These are phyloP conservation scores for Phortica variegata DNA, from an alignment of 1,140 invertebrate species.

Conservation along the genomic window DNA sequence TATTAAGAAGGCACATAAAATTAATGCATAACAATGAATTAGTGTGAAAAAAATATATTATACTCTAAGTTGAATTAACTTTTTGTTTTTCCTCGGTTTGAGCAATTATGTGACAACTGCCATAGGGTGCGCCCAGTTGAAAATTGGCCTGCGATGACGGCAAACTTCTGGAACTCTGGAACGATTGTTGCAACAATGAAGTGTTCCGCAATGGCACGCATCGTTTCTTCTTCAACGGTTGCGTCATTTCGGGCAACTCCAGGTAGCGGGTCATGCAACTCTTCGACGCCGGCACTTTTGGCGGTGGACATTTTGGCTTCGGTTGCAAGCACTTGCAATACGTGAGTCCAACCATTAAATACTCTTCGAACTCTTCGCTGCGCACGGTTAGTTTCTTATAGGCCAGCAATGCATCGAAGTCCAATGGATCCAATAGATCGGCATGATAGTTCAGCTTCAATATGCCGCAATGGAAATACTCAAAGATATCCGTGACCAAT, in stretches of 20 bases:
- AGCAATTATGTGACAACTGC: too few relatives aligned
- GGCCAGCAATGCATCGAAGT: conserved; percentile 19
- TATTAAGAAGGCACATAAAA: too few relatives aligned
- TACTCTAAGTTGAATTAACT: too few relatives aligned
- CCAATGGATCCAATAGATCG: conserved; percentile 31
- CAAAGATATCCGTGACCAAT: conserved; percentile 37
- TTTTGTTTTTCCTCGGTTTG: too few relatives aligned
- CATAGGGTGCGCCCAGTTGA: too few relatives aligned
- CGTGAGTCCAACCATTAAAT: conserved; percentile 29
- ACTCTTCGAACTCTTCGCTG: conserved; percentile 43
- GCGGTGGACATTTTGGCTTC: conserved; percentile 2
- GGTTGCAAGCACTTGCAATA: conserved; percentile 34
- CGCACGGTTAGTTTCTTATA: conserved; percentile 26
- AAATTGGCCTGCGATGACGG: too few relatives aligned
- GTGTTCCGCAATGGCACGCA: too few relatives aligned
- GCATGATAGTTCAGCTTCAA: conserved; percentile 29
- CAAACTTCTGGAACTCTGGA: too few relatives aligned
- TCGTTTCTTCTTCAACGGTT: not conserved
- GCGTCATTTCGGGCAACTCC: not conserved
- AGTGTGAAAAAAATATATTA: too few relatives aligned
- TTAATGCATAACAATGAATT: too few relatives aligned
- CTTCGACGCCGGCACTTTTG: not conserved
- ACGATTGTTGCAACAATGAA: too few relatives aligned
- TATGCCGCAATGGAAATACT: conserved; percentile 26
- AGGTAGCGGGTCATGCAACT: not conserved